These are phyloP conservation scores for Magallana angulata DNA, from an alignment of 1,140 invertebrate genomes.

Conservation along the genomic window DNA sequence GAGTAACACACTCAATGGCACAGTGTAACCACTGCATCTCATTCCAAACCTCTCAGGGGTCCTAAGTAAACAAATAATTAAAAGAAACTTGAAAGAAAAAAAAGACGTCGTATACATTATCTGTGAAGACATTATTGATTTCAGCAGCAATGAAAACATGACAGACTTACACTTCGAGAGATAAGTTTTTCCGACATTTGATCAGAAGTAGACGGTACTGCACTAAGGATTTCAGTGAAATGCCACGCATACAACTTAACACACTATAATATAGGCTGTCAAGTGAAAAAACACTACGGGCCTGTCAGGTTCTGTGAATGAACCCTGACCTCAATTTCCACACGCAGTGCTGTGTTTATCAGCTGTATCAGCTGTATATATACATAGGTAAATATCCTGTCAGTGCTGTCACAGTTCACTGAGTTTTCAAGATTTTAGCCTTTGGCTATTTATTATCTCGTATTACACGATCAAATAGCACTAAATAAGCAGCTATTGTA, in stretches of 20 bases:
- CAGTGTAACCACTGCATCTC: too few species aligned
- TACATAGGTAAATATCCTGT: neutral
- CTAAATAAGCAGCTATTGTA: neutral
- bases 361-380: neutral
- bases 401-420: neutral
- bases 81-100: too few species aligned
- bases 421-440: neutral
- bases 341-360: neutral
- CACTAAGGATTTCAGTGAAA: neutral
- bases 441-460: too few species aligned
- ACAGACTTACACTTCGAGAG: neutral
- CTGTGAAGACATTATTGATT: neutral
- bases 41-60: too few species aligned
- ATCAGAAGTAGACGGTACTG: neutral
- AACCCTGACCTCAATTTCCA: constrained; percentile 8
- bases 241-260: constrained; percentile 27
- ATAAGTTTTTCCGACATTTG: constrained; percentile 2
- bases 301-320: neutral
- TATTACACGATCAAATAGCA: neutral
- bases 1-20: too few species aligned
- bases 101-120: neutral
- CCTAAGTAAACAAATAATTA: too few species aligned
- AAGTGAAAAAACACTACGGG: neutral
- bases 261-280: neutral
- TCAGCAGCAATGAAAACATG: neutral